These are phyloP conservation scores for Diogma glabrata DNA, from an alignment of 2,888 invertebrate genomes.

Conservation along the genomic window DNA sequence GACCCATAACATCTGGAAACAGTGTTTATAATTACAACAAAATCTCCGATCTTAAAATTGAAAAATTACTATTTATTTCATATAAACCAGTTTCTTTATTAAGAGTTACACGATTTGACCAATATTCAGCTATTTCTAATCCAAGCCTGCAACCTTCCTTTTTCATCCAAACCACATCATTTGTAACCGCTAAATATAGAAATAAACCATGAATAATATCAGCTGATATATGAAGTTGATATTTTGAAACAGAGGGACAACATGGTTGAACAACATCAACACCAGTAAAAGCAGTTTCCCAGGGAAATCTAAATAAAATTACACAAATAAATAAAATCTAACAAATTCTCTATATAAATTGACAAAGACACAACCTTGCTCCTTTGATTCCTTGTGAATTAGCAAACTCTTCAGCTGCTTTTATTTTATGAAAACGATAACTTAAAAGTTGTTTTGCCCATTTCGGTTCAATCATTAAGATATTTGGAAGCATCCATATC, in stretches of 20 bases:
- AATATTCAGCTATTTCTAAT: slow-evolving; percentile 45
- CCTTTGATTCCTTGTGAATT: slow-evolving; percentile 41
- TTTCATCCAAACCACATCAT: slow-evolving; percentile 28
- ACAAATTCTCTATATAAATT: neutral
- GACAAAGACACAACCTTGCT: neutral
- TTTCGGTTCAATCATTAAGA: slow-evolving; percentile 39
- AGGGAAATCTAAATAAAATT: slow-evolving; percentile 40
- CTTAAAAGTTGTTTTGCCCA: slow-evolving; percentile 40
- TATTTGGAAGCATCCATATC: slow-evolving; percentile 49
- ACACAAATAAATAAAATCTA: neutral
- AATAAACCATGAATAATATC: slow-evolving; percentile 43
- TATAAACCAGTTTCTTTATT: neutral
- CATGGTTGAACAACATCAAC: slow-evolving; percentile 48
- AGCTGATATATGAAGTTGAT: slow-evolving; percentile 46
- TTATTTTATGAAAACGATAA: slow-evolving; percentile 41
- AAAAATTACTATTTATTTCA: slow-evolving; percentile 2
- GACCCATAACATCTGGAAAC: slow-evolving; percentile 47
- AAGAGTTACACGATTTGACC: slow-evolving; percentile 35
- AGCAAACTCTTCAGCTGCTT: slow-evolving; percentile 42
- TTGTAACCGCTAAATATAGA: slow-evolving; percentile 26
- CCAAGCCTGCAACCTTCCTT: slow-evolving; percentile 43
- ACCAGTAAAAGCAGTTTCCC: slow-evolving; percentile 52
- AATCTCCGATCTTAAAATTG: no score
- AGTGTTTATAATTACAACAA: no score
- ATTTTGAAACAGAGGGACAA: slow-evolving; percentile 43